A percentile compares a stretch with the other conserved stretches of the same genome.
These are phyloP conservation scores for Drosophila mercatorum DNA, from an alignment of 2,888 invertebrate species.

Conservation along the genomic window DNA sequence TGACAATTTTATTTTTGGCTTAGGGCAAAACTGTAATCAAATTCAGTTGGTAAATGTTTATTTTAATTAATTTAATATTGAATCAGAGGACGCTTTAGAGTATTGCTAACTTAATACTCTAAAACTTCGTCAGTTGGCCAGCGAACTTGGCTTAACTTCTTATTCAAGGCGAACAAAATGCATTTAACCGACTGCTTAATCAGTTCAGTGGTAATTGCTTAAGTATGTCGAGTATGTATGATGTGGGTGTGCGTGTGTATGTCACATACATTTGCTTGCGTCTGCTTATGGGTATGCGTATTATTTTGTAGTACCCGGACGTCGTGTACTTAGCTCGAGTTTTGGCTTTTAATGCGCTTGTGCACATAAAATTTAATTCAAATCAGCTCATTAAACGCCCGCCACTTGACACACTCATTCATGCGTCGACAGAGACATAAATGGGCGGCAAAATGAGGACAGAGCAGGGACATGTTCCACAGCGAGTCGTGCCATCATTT, in stretches of 20 bases:
- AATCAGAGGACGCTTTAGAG: too few relatives aligned
- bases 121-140: not conserved
- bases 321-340: constrained; percentile 37
- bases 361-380: constrained; percentile 73
- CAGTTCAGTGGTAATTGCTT: constrained; percentile 5
- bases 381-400: constrained; percentile 78
- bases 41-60: not conserved
- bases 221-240: not conserved
- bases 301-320: constrained; percentile 9
- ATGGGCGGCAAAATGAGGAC: constrained; percentile 22
- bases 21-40: not conserved
- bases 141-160: not conserved
- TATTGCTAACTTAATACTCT: too few relatives aligned
- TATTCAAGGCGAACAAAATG: not conserved
- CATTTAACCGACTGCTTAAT: constrained; percentile 20
- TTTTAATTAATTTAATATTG: too few relatives aligned
- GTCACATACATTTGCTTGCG: constrained; percentile 5
- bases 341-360: constrained; percentile 69
- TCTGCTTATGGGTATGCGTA: not conserved
- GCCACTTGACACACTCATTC: constrained; percentile 71
- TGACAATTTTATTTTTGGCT: too few relatives aligned
- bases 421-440: constrained; percentile 47
- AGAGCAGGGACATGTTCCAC: constrained; percentile 1
- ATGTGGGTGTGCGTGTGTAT: not conserved
- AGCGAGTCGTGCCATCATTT: constrained; percentile 35